phyloP scores from a whole-genome alignment of 2,113 vertebrate species.

The Dipodomys ordii region DNA sequence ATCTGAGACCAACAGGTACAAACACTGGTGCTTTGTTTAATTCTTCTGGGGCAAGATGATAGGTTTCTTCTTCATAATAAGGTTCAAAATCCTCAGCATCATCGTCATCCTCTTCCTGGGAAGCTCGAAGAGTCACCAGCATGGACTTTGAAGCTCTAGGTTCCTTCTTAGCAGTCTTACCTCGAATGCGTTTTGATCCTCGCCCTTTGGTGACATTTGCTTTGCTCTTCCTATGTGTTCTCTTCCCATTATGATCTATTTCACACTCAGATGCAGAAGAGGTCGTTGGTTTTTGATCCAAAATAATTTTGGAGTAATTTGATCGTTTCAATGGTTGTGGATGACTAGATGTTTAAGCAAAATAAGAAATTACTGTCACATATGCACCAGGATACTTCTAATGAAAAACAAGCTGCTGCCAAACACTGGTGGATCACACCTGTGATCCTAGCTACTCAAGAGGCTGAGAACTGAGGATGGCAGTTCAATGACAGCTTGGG shows the following conservation, averaged over 20 bases:
- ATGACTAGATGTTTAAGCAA: slow-evolving; percentile 75
- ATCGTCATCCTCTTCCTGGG: slow-evolving; percentile 88
- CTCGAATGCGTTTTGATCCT: slow-evolving; percentile 76
- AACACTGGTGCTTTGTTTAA: slow-evolving; percentile 92
- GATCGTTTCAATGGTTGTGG: slow-evolving; percentile 72
- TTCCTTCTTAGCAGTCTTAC: slow-evolving; percentile 80
- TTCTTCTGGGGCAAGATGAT: slow-evolving; percentile 85
- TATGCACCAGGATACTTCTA: slow-evolving; percentile 38
- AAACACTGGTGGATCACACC: no score
- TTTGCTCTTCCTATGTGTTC: slow-evolving; percentile 81
- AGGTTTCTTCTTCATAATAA: slow-evolving; percentile 85
- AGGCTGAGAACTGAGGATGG: no score
- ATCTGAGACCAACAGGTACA: slow-evolving; percentile 92
- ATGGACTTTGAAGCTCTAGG: slow-evolving; percentile 85
- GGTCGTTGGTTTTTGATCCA: slow-evolving; percentile 72
- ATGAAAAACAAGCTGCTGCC: slow-evolving; percentile 16
- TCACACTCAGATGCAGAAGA: slow-evolving; percentile 77
- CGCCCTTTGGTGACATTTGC: slow-evolving; percentile 77
- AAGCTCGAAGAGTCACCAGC: slow-evolving; percentile 92
- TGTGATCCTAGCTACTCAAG: no score
- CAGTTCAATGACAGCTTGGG: no score
- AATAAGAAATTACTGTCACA: slow-evolving; percentile 64
- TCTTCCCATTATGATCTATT: slow-evolving; percentile 70
- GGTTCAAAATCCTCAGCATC: slow-evolving; percentile 87
- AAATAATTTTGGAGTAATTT: slow-evolving; percentile 77